Evolutionary conservation across 2,113 vertebrate genomes (phyloP).

Genomic region (Galeopterus variegatus): DNA sequence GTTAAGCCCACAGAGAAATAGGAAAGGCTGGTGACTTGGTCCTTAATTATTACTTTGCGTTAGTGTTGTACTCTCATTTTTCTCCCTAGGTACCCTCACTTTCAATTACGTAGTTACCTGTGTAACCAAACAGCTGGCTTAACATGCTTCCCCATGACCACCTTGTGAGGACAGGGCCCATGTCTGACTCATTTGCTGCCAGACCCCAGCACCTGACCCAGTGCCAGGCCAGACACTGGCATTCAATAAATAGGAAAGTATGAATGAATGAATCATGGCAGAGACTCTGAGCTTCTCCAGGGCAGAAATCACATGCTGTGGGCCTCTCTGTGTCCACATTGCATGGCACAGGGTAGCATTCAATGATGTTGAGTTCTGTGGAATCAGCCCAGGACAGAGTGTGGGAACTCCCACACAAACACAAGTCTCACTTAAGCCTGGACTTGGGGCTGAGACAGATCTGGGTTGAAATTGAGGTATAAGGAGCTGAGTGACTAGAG

Average conservation of each 20-base stretch:
- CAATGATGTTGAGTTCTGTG: not conserved
- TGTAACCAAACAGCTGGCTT: not conserved
- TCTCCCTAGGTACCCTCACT: not conserved
- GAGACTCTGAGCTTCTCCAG: not conserved
- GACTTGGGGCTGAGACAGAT: not conserved
- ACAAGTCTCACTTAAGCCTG: not conserved
- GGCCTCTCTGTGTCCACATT: not conserved
- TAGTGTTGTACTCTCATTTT: not conserved
- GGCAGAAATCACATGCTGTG: not conserved
- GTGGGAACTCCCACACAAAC: not conserved
- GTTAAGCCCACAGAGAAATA: not conserved
- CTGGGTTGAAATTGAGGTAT: not conserved
- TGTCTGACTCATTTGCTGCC: not conserved
- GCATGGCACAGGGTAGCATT: not conserved
- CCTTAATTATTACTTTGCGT: not conserved
- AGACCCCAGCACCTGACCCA: not conserved
- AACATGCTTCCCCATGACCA: not conserved
- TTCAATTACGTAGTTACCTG: not conserved
- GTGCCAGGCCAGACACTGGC: fast-evolving
- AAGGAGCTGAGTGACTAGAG: not conserved
- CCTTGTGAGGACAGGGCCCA: not conserved
- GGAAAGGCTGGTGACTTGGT: not conserved
- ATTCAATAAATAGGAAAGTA: fast-evolving
- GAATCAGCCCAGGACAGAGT: not conserved
- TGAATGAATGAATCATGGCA: not conserved